Evolutionary conservation across 2,888 invertebrate species (phyloP), one percentile per base, ranked within the genome.

Genomic region (Tenthredo distinguenda): DNA sequence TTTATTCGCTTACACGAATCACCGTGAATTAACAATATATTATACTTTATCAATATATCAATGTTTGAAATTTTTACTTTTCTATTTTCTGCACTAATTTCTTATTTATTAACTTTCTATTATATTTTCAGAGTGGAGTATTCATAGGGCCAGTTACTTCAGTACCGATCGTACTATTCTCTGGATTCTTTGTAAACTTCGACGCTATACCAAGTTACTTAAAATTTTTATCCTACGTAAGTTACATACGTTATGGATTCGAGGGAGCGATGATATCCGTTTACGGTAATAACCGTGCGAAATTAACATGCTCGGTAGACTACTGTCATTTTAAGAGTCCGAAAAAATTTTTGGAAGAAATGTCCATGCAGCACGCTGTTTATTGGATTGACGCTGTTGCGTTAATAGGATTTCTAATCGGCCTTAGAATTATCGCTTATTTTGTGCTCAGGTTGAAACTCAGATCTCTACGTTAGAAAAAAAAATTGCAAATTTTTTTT

Each of bases 111-210:
- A 10, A 37, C 43, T 96, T 96, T 0, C 96, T 96, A 50, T 96
- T 96, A 90, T 79, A 58, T 68, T 91, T 92, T 55, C 92, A 96
- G 95, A 95, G 94, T 86, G 95, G 96, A 5, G 95, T 96, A 79
- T 96, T 95, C 90, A 94, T 97, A 87, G 99, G 98, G 5, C 99
- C 99, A 43, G 98, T 99, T 58, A 97, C 98, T 86, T 97, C 97
- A 84, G 98, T 99, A 88, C 99, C 99, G 15, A 96, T 98, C 85
- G 96, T 99, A 76, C 95, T 99, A 47, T 99, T 99, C 94, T 98
- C 98, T 50, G 99, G 99, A 9, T 99, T 99, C 95, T 99, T 99
- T 94, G 98, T 98, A 77, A 98, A 97, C 93, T 97, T 98, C 93
- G 96, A 97, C 92, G 98, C 98, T 65, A 97, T 99, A 92, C 99